Conservation (phyloP, 1,140 invertebrate species). For the Atopsyche davidsoni region DNA sequence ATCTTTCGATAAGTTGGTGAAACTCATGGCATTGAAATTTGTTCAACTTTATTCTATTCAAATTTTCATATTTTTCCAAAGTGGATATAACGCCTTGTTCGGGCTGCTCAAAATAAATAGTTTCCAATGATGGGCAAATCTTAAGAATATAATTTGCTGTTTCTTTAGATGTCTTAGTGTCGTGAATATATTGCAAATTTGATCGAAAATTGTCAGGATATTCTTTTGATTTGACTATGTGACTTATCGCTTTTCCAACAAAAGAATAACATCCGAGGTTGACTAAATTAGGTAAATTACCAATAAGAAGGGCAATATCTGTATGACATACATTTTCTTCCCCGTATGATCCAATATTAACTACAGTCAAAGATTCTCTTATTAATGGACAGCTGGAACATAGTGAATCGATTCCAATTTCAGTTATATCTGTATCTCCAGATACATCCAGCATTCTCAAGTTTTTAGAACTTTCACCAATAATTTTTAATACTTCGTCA, state of each 20-base stretch:
- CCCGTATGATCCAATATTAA: slow-evolving; percentile 59
- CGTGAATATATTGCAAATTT: slow-evolving; percentile 56
- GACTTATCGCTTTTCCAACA: slow-evolving; percentile 52
- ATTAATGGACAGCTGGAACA: slow-evolving; percentile 43
- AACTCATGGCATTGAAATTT: slow-evolving; percentile 56
- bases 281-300: slow-evolving; percentile 53
- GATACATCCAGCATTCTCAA: slow-evolving; percentile 57
- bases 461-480: slow-evolving; percentile 49
- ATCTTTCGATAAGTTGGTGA: slow-evolving; percentile 49
- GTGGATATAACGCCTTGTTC: slow-evolving; percentile 47
- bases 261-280: slow-evolving; percentile 58
- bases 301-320: slow-evolving; percentile 53
- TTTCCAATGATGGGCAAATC: slow-evolving; percentile 54
- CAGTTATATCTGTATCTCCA: slow-evolving; percentile 57
- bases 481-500: slow-evolving; percentile 57
- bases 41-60: slow-evolving; percentile 55
- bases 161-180: slow-evolving; percentile 51
- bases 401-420: slow-evolving; percentile 52
- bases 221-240: slow-evolving; percentile 48
- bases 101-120: slow-evolving; percentile 55
- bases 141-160: slow-evolving; percentile 51
- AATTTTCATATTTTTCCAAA: slow-evolving; percentile 44
- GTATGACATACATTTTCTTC: slow-evolving; percentile 59
- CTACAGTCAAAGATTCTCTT: slow-evolving; percentile 50
- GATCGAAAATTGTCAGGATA: slow-evolving; percentile 48